Evolutionary conservation across 2,113 vertebrate species (phyloP).

Genomic region (Carassius gibelio): DNA sequence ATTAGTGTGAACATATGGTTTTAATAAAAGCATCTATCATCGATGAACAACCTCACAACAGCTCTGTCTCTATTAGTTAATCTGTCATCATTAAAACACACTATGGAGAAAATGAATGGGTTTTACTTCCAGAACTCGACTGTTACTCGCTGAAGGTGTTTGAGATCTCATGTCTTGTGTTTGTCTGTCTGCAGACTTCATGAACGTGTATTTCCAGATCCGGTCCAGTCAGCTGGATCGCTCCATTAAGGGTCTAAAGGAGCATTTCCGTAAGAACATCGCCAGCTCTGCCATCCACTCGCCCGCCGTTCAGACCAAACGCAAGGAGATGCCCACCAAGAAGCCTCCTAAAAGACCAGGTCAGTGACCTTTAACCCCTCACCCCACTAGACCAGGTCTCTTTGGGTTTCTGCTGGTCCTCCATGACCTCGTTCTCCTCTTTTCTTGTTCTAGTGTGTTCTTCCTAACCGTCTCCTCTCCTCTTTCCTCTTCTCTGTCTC

Average conservation of each 20-base stretch:
- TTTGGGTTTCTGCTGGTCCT: conserved; percentile 6
- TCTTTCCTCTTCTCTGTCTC: conserved; percentile 65
- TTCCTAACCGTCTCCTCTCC: conserved; percentile 65
- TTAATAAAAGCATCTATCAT: no score
- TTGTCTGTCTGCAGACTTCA: conserved; percentile 83
- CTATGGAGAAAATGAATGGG: no score
- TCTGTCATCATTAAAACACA: no score
- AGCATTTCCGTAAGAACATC: conserved; percentile 95
- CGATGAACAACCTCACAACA: no score
- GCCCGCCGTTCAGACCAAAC: conserved; percentile 92
- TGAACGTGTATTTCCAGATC: conserved; percentile 98
- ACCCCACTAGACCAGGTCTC: not conserved
- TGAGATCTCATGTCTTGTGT: not conserved
- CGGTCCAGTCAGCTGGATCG: conserved; percentile 93
- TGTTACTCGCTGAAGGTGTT: not conserved
- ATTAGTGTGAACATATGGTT: no score
- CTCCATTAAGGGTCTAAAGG: conserved; percentile 93
- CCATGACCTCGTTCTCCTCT: not conserved
- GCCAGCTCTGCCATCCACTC: conserved; percentile 89
- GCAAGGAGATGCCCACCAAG: conserved; percentile 97
- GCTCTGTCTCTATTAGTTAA: no score
- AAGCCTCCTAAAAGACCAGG: conserved; percentile 92
- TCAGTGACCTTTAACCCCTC: conserved; percentile 67
- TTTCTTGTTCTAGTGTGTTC: conserved; percentile 46
- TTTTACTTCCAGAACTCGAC: no score